Base-by-base conservation (phyloP, 2,888 invertebrate species). In the Drosophila nr. perissopoda region DNA sequence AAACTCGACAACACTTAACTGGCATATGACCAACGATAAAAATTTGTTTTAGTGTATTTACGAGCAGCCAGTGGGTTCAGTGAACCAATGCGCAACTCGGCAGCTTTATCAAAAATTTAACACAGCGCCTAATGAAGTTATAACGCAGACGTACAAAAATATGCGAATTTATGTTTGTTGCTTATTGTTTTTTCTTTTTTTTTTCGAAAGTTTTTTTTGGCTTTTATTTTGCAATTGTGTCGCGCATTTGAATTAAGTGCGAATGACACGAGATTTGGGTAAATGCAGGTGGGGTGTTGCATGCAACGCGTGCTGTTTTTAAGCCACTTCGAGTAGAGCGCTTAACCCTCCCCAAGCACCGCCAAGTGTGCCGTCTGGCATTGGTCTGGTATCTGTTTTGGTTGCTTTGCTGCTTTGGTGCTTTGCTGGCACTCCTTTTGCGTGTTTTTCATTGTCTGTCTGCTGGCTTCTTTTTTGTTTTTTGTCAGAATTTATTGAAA, bases 211-310 rank as follows among this genome's bases (percentile, higher is more conserved):
- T 21, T 16, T 40, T 16, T 40, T 27, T 38, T 18, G 29, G 56
- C 53, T 75, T 61, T 58, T 60, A 59, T 63, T 76, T 85, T 81
- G 80, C 83, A 81, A 91, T 90, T 92, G 93, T 92, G 92, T 92
- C 91, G 91, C 86, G 92, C 92, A 92, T 92, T 92, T 92, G 92
- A 92, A 93, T 93, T 92, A 92, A 92, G 92, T 93, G 92, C 89
- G 92, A 93, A 93, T 92, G 92, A 91, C 91, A 92, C 81, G 90
- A 89, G 91, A 91, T 89, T 89, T 73, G 63, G 38, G 53, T 59
- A 62, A 61, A 53, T 63, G 71, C 76, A 79, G 79, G 74, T 74
- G 63, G 64, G 70, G 57, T 49, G 18, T 31, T 52, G 49, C 49
- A 48, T 29, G 33, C 31, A 51, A 48, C 53, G 83, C 88, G 80